Percentiles rank a stretch among this genome's conserved stretches.
phyloP scores from a whole-genome alignment of 2,888 invertebrate species.

The Sinopyrophorus schimmeli region DNA sequence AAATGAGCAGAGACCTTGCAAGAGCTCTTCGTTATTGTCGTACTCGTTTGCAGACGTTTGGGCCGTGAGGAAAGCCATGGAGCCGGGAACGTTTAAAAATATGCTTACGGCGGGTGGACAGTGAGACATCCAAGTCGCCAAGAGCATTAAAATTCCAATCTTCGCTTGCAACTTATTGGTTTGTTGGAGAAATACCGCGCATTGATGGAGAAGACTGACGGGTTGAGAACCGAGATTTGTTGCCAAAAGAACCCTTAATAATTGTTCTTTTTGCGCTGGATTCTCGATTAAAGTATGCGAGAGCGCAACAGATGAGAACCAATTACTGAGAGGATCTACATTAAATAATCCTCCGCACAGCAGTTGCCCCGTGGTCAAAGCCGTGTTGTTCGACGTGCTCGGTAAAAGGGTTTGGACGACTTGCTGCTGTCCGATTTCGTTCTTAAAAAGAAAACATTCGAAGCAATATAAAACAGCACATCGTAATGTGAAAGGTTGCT shows the following conservation, averaged over 20 bases:
- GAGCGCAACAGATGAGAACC: constrained; percentile 93
- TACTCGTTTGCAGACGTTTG: constrained; percentile 82
- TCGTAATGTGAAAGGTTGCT: constrained; percentile 85
- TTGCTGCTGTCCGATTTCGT: constrained; percentile 84
- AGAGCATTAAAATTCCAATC: constrained; percentile 88
- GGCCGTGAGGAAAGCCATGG: constrained; percentile 82
- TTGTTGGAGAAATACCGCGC: constrained; percentile 81
- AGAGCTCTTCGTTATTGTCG: constrained; percentile 86
- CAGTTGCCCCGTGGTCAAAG: constrained; percentile 81
- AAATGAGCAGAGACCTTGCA: constrained; percentile 75
- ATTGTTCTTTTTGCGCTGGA: constrained; percentile 81
- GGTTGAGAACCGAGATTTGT: constrained; percentile 82
- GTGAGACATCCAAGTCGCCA: constrained; percentile 85
- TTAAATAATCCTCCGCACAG: constrained; percentile 92
- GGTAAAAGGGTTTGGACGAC: constrained; percentile 93
- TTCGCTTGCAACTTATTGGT: constrained; percentile 79
- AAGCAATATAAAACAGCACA: constrained; percentile 97
- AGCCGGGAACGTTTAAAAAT: constrained; percentile 72
- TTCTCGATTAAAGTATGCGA: constrained; percentile 90
- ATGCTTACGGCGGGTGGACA: constrained; percentile 82
- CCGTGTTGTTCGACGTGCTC: constrained; percentile 74
- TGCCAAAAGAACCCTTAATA: constrained; percentile 88
- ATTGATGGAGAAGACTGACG: constrained; percentile 87
- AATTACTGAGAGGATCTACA: constrained; percentile 84
- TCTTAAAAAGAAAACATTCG: constrained; percentile 92